Conservation (phyloP, 2,888 invertebrate genomes). For the Epinotia nisella region DNA sequence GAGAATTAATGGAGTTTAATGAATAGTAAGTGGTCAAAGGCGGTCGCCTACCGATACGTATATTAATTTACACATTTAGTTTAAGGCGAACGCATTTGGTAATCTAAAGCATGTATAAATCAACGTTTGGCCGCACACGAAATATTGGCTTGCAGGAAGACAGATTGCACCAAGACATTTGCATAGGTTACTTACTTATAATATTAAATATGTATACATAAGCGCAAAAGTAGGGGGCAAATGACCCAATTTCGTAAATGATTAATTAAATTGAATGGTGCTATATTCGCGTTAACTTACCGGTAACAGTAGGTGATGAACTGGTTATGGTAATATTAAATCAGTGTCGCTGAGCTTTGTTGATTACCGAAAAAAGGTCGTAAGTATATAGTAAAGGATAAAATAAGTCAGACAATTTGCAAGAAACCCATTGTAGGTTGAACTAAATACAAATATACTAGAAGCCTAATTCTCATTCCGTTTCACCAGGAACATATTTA, state of each 20-base stretch:
- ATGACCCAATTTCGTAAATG: neutral
- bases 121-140: neutral
- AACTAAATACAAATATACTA: neutral
- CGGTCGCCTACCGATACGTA: slow-evolving; percentile 38
- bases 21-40: slow-evolving; percentile 59
- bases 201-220: neutral
- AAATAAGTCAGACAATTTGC: too few relatives aligned
- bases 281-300: too few relatives aligned
- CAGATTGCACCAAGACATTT: neutral
- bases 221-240: neutral
- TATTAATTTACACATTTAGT: slow-evolving; percentile 29
- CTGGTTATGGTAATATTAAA: too few relatives aligned
- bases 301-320: too few relatives aligned
- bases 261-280: too few relatives aligned
- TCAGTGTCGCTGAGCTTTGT: too few relatives aligned
- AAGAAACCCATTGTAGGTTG: neutral
- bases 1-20: slow-evolving; percentile 60
- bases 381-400: too few relatives aligned
- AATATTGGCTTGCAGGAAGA: slow-evolving; percentile 3
- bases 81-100: slow-evolving; percentile 12
- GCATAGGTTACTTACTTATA: neutral
- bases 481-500: neutral
- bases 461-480: neutral
- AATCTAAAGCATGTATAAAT: slow-evolving; percentile 2
- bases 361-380: too few relatives aligned